These are phyloP conservation scores for Hypena proboscidalis DNA, from an alignment of 2,888 invertebrate species.

Conservation along the genomic window DNA sequence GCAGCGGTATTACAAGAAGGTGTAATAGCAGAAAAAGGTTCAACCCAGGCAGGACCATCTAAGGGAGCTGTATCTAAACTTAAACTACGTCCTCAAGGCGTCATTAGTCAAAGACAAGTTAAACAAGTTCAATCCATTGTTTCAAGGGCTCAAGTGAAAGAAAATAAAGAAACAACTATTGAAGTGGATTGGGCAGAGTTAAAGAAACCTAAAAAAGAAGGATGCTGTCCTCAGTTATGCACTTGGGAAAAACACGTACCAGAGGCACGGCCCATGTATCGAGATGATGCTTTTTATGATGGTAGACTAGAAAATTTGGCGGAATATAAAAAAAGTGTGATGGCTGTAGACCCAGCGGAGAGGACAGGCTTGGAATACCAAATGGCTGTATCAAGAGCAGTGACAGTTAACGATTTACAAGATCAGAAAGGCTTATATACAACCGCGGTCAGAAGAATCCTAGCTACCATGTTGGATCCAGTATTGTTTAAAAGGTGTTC, in stretches of 20 bases:
- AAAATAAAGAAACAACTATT: constrained; percentile 51
- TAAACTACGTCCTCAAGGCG: constrained; percentile 61
- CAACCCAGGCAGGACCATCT: too few relatives aligned
- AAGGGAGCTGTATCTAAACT: too few relatives aligned
- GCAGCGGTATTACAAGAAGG: constrained; percentile 65
- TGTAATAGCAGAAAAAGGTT: constrained; percentile 12
- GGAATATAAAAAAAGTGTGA: constrained; percentile 69
- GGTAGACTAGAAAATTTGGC: constrained; percentile 68
- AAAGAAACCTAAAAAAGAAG: constrained; percentile 39
- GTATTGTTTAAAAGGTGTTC: constrained; percentile 62
- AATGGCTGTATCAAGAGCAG: constrained; percentile 74
- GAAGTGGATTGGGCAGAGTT: constrained; percentile 42
- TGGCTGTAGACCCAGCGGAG: constrained; percentile 49
- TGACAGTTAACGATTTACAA: constrained; percentile 65
- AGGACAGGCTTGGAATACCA: constrained; percentile 78
- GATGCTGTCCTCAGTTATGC: constrained; percentile 62
- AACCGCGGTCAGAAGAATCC: constrained; percentile 69
- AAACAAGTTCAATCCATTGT: constrained; percentile 70
- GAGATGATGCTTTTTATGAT: constrained; percentile 76
- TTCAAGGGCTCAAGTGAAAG: constrained; percentile 57
- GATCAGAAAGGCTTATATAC: constrained; percentile 71
- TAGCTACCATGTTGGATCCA: constrained; percentile 78
- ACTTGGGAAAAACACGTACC: constrained; percentile 70
- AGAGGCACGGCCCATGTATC: constrained; percentile 73
- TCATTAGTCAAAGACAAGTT: constrained; percentile 64